Conservation (phyloP, 1,140 invertebrate genomes). For the Lepidurus packardi region DNA sequence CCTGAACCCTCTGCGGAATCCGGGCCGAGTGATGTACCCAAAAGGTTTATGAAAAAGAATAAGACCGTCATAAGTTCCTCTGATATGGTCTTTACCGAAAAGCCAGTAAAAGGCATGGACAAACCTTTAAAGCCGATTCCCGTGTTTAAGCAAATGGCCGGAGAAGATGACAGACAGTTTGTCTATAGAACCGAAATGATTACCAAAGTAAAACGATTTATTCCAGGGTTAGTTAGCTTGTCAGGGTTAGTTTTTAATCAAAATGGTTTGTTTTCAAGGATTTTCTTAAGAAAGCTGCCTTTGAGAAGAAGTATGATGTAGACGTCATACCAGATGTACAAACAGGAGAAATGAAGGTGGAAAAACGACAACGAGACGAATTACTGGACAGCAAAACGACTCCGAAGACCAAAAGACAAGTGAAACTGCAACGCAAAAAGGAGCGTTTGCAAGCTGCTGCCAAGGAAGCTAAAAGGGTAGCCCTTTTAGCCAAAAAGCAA, state of each 20-base stretch:
- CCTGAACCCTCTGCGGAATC: conserved; percentile 42
- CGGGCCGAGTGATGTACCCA: conserved; percentile 33
- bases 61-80: not conserved
- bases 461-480: conserved; percentile 46
- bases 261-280: conserved; percentile 28
- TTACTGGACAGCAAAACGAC: conserved; percentile 45
- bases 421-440: conserved; percentile 46
- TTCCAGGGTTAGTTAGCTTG: not conserved
- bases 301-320: conserved; percentile 53
- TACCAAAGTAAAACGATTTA: conserved; percentile 45
- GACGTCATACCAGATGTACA: conserved; percentile 48
- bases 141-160: conserved; percentile 47
- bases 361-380: conserved; percentile 49
- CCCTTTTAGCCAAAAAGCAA: conserved; percentile 39
- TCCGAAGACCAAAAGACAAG: conserved; percentile 40
- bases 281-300: conserved; percentile 42
- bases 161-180: conserved; percentile 48
- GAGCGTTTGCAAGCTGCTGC: conserved; percentile 39
- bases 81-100: conserved; percentile 29
- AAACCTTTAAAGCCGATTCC: conserved; percentile 47
- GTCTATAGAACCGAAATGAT: conserved; percentile 49
- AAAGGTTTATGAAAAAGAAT: conserved; percentile 5
- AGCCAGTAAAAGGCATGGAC: conserved; percentile 40
- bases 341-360: conserved; percentile 47
- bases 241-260: not conserved